A percentile compares a stretch with the other conserved stretches of the same genome.
Evolutionary conservation across 2,888 invertebrate species (phyloP).

Genomic region (Epirrhoe tristata): DNA sequence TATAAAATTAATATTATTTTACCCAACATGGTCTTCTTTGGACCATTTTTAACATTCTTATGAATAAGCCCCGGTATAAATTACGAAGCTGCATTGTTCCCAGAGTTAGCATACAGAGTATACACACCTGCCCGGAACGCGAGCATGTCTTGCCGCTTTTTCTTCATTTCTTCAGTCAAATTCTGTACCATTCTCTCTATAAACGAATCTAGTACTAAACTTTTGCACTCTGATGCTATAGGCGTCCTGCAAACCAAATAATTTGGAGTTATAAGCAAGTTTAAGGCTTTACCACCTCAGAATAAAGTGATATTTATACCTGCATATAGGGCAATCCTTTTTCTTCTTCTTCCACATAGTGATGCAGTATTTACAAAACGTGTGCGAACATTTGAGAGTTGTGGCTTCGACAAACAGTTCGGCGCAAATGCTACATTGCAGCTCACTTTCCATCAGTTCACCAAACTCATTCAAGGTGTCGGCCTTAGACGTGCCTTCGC

Average conservation of each 20-base stretch:
- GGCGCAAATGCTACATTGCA: slow-evolving; percentile 91
- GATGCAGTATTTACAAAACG: slow-evolving; percentile 90
- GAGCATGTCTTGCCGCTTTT: slow-evolving; percentile 82
- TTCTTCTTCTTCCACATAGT: slow-evolving; percentile 89
- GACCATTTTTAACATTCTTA: neutral
- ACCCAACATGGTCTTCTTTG: neutral
- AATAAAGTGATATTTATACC: slow-evolving; percentile 50
- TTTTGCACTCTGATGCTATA: slow-evolving; percentile 82
- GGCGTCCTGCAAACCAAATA: slow-evolving; percentile 57
- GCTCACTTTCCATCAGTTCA: slow-evolving; percentile 88
- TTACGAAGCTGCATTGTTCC: slow-evolving; percentile 76
- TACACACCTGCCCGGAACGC: slow-evolving; percentile 75
- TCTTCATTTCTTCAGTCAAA: slow-evolving; percentile 85
- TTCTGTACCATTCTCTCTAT: slow-evolving; percentile 89
- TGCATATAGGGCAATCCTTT: slow-evolving; percentile 90
- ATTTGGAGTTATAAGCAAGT: neutral
- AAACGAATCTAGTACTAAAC: slow-evolving; percentile 89
- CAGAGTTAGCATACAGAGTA: slow-evolving; percentile 31
- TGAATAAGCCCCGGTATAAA: slow-evolving; percentile 9
- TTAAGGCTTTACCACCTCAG: too few relatives aligned
- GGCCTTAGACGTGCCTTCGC: slow-evolving; percentile 57
- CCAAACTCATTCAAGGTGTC: slow-evolving; percentile 71
- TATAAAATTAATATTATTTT: neutral
- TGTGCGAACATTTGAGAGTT: slow-evolving; percentile 90
- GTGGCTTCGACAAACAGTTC: slow-evolving; percentile 90